These are phyloP conservation scores for Myotis davidii DNA, from an alignment of 2,113 vertebrate genomes.

Conservation along the genomic window DNA sequence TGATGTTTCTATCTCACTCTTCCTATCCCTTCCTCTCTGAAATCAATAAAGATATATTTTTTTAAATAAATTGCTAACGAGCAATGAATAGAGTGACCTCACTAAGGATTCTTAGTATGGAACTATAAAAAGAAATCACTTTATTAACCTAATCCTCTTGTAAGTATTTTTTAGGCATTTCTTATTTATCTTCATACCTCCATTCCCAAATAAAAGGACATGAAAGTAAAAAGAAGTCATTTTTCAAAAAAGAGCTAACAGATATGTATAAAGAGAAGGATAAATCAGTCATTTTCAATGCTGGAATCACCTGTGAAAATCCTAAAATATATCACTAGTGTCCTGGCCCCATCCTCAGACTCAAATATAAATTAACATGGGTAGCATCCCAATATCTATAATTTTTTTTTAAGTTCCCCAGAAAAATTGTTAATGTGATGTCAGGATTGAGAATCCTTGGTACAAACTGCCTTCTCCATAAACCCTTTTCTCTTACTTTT, in stretches of 20 bases:
- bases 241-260: neutral
- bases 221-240: neutral
- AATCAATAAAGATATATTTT: no score
- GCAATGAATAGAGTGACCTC: neutral
- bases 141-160: neutral
- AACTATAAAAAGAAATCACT: neutral
- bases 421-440: slow-evolving; percentile 24
- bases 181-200: neutral
- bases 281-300: slow-evolving; percentile 29
- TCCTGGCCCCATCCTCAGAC: neutral
- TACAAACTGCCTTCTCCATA: neutral
- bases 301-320: neutral
- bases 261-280: neutral
- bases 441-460: neutral
- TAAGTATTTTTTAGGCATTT: slow-evolving; percentile 21
- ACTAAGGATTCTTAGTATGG: neutral
- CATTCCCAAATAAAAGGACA: neutral
- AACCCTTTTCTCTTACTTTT: neutral
- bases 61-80: neutral
- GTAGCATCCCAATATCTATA: neutral
- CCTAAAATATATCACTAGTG: neutral
- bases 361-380: slow-evolving; percentile 24
- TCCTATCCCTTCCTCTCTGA: no score
- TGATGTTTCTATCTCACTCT: no score
- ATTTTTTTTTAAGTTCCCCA: slow-evolving; percentile 13